These are phyloP conservation scores for Cetonia aurata DNA, from an alignment of 2,888 invertebrate species.

Conservation along the genomic window DNA sequence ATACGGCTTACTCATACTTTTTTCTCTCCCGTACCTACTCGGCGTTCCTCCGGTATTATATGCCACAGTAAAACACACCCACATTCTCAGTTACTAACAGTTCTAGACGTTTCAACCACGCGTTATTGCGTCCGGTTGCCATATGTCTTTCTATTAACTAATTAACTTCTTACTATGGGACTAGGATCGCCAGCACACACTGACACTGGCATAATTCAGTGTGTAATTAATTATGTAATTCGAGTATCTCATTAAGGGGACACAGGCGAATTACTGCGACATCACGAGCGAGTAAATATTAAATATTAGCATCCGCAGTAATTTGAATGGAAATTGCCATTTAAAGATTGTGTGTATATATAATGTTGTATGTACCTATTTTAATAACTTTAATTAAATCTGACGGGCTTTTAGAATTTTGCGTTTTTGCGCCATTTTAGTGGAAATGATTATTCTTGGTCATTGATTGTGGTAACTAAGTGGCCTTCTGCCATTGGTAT, in stretches of 20 bases:
- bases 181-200: slow-evolving; percentile 22
- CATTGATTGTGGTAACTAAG: no score
- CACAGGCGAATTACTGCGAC: slow-evolving; percentile 34
- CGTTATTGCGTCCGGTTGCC: slow-evolving; percentile 39
- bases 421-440: not conserved
- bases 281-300: slow-evolving; percentile 34
- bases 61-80: slow-evolving; percentile 27
- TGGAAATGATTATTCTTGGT: not conserved
- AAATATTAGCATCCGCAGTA: slow-evolving; percentile 36
- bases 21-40: slow-evolving; percentile 10
- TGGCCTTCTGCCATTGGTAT: no score
- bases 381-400: slow-evolving; percentile 33
- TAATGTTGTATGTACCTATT: not conserved
- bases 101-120: slow-evolving; percentile 33
- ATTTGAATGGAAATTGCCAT: slow-evolving; percentile 37
- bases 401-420: not conserved
- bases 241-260: slow-evolving; percentile 38
- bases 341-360: slow-evolving; percentile 30
- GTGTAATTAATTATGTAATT: slow-evolving; percentile 41
- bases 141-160: slow-evolving; percentile 42
- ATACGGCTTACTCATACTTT: slow-evolving; percentile 22
- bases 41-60: slow-evolving; percentile 9
- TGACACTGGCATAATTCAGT: slow-evolving; percentile 29
- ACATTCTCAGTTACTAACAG: slow-evolving; percentile 35
- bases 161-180: slow-evolving; percentile 41